Conservation (phyloP, 1,140 invertebrate genomes). For the Orchestia grillus region DNA sequence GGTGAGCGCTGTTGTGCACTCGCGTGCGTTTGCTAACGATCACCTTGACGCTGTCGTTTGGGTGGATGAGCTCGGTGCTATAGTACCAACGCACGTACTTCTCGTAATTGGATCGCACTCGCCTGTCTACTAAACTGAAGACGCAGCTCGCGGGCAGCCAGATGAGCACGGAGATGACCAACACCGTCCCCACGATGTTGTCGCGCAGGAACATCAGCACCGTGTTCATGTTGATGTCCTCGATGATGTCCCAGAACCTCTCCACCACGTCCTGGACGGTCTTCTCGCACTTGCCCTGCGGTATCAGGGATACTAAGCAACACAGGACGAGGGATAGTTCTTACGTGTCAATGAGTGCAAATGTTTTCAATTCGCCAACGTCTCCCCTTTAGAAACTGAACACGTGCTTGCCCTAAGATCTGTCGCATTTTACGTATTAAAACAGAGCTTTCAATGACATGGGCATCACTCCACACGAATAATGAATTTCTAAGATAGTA, state of each 20-base stretch:
- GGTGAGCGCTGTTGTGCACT: conserved; percentile 59
- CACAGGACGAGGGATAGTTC: not conserved
- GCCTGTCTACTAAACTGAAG: conserved; percentile 59
- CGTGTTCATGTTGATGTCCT: conserved; percentile 95
- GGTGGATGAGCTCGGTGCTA: conserved; percentile 57
- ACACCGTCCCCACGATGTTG: conserved; percentile 91
- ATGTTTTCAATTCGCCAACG: not conserved
- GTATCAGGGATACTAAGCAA: not conserved
- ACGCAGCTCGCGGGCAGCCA: conserved; percentile 82
- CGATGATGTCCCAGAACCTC: conserved; percentile 96
- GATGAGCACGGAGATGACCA: conserved; percentile 87
- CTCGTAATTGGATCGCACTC: conserved; percentile 59
- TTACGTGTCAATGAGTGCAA: not conserved
- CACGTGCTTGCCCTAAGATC: too few relatives aligned
- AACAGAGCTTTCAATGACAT: too few relatives aligned
- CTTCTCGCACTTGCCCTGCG: conserved; percentile 91
- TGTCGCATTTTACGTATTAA: too few relatives aligned
- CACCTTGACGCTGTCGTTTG: conserved; percentile 63
- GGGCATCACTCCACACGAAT: too few relatives aligned
- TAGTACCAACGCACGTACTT: conserved; percentile 55
- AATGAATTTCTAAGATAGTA: too few relatives aligned
- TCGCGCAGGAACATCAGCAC: conserved; percentile 87
- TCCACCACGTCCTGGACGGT: conserved; percentile 95
- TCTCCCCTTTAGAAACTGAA: too few relatives aligned
- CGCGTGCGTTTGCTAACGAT: conserved; percentile 67